Evolutionary conservation across 2,113 vertebrate genomes (phyloP), one percentile per base, ranked within the genome.

Genomic region (Dipodomys spectabilis): DNA sequence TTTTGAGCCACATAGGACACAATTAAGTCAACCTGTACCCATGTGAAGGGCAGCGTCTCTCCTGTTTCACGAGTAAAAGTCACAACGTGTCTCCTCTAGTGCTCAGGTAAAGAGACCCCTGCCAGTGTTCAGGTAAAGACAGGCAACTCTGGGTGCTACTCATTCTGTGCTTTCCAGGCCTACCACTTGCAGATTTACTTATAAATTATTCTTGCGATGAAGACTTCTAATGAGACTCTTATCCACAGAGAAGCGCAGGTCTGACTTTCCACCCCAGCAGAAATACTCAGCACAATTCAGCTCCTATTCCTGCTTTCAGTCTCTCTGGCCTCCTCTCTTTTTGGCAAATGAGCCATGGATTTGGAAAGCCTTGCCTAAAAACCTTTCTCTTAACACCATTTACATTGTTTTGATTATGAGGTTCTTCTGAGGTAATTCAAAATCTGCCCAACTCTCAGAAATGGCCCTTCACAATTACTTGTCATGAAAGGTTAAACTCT

Each of bases 401-500:
- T 81, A 6, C 30, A 27, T 39, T 86, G 72, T 49, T 91, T 90
- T 69, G 85, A 27, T 0, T 82, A 85, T 32, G 20, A 92, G 35
- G 65, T 68, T 85, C 80, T 57, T 96, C 30, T 81, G 30, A 89
- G 32, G 53, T 57, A 57, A 57, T 69, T 68, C 57, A 53, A 2
- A 86, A 94, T 57, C 10, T 78, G 68, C 35, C 53, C 72, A 82
- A 87, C 49, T 69, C 19, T 67, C 5, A 73, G 44, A 77, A 90
- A 79, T 23, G 88, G 30, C 32, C 65, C 12, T 74, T 94, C 19
- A 79, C 6, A 82, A 84, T 44, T 86, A 91, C 65, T 32, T 80
- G 85, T 91, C 57, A 90, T 16, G 65, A 62, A 77, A 90, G 32
- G 30, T 73, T 83, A 93, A 83, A 57, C 35, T 90, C 32, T 90